Evolutionary conservation across 2,888 invertebrate species (phyloP).

Genomic region (Bembecia ichneumoniformis): DNA sequence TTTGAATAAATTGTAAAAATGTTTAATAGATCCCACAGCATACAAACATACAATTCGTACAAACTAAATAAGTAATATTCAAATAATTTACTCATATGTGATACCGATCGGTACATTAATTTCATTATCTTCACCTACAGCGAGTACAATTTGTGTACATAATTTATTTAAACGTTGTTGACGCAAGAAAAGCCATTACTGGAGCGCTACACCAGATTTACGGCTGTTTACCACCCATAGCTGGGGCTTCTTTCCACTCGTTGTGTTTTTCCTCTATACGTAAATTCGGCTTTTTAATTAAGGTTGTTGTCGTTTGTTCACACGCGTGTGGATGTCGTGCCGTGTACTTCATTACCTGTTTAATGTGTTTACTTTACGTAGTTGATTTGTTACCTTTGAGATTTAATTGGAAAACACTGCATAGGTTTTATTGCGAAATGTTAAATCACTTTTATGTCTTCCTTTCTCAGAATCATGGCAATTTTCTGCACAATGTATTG

Average conservation of each 20-base stretch:
- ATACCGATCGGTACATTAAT: too few species aligned
- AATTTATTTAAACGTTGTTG: conserved; percentile 23
- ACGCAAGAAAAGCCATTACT: conserved; percentile 50
- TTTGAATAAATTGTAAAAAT: too few species aligned
- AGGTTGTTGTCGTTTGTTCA: conserved; percentile 10
- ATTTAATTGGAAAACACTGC: background rate
- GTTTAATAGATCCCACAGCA: too few species aligned
- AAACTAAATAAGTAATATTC: too few species aligned
- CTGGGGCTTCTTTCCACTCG: conserved; percentile 5
- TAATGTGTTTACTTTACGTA: background rate
- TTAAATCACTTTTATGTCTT: too few species aligned
- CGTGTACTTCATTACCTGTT: conserved; percentile 8
- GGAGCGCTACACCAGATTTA: conserved; percentile 42
- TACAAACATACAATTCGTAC: too few species aligned
- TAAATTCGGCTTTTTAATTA: conserved; percentile 39
- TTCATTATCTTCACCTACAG: too few species aligned
- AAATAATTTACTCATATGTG: too few species aligned
- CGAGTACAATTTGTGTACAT: too few species aligned
- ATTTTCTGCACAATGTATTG: too few species aligned
- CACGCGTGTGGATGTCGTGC: conserved; percentile 5
- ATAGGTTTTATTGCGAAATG: too few species aligned
- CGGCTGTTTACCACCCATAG: conserved; percentile 36
- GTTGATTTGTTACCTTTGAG: background rate
- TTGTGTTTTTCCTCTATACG: conserved; percentile 32
- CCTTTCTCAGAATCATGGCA: too few species aligned